These are phyloP conservation scores for Agelastica alni DNA, from an alignment of 2,888 invertebrate genomes.

Conservation along the genomic window DNA sequence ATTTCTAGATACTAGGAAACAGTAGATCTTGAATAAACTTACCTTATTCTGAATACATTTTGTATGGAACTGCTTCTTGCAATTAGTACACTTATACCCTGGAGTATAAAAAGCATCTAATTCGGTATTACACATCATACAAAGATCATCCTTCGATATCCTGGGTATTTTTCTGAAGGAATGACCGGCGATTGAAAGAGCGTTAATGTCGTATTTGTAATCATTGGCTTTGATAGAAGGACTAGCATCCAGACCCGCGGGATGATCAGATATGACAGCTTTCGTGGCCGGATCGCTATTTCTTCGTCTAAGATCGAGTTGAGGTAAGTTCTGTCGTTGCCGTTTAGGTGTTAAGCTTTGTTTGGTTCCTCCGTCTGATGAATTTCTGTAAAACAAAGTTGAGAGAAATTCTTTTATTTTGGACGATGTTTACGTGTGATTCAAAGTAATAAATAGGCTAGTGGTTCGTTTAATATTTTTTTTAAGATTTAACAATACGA, in stretches of 20 bases:
- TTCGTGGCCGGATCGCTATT: conserved; percentile 76
- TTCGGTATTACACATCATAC: conserved; percentile 78
- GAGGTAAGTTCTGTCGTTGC: conserved; percentile 44
- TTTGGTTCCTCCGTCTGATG: conserved; percentile 12
- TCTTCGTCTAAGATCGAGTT: conserved; percentile 64
- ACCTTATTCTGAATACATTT: conserved; percentile 84
- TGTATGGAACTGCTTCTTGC: conserved; percentile 84
- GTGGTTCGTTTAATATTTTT: no score
- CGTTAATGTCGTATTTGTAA: conserved; percentile 61
- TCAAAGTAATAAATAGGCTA: no score
- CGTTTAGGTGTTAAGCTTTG: conserved; percentile 52
- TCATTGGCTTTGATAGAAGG: conserved; percentile 60
- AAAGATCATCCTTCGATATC: conserved; percentile 77
- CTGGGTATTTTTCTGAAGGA: conserved; percentile 76
- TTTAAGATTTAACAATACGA: no score
- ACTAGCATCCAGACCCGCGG: conserved; percentile 55
- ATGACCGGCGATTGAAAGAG: conserved; percentile 76
- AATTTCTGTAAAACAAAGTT: conserved; percentile 4
- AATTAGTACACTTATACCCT: conserved; percentile 79
- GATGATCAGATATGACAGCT: conserved; percentile 50
- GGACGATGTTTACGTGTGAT: no score
- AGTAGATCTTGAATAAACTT: conserved; percentile 1
- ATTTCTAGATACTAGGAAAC: no score
- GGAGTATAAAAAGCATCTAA: conserved; percentile 82
- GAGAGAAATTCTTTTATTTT: background rate